Conservation (phyloP, 2,113 vertebrate species). For the Abramis brama region DNA sequence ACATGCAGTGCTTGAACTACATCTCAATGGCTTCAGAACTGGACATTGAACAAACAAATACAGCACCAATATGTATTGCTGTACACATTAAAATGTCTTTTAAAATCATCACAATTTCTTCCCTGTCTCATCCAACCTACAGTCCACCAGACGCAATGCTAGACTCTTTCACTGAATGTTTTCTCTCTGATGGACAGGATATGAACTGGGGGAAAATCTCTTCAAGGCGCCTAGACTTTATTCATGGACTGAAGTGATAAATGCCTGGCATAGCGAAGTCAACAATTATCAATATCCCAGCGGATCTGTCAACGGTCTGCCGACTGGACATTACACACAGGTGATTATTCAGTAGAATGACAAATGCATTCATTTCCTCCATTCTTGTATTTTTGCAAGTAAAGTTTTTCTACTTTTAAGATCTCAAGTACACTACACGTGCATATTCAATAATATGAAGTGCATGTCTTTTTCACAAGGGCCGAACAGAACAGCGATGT, state of each 20-base stretch:
- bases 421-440: no score
- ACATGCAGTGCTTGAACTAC: not conserved
- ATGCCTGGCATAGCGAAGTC: constrained; percentile 66
- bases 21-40: not conserved
- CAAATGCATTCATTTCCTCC: not conserved
- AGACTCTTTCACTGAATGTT: not conserved
- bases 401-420: no score
- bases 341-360: not conserved
- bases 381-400: not conserved
- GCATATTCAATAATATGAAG: no score
- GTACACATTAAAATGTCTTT: not conserved
- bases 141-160: not conserved
- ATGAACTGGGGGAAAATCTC: constrained; percentile 72
- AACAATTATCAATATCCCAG: constrained; percentile 57
- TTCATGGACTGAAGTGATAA: constrained; percentile 58
- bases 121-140: not conserved
- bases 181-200: constrained; percentile 26
- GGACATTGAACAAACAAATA: not conserved
- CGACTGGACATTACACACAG: constrained; percentile 66
- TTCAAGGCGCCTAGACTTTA: not conserved
- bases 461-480: no score
- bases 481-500: no score
- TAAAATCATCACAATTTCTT: not conserved
- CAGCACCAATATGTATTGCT: not conserved
- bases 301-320: constrained; percentile 28